Base-by-base conservation (phyloP, 2,113 vertebrate species). In the Scolopax mira region DNA sequence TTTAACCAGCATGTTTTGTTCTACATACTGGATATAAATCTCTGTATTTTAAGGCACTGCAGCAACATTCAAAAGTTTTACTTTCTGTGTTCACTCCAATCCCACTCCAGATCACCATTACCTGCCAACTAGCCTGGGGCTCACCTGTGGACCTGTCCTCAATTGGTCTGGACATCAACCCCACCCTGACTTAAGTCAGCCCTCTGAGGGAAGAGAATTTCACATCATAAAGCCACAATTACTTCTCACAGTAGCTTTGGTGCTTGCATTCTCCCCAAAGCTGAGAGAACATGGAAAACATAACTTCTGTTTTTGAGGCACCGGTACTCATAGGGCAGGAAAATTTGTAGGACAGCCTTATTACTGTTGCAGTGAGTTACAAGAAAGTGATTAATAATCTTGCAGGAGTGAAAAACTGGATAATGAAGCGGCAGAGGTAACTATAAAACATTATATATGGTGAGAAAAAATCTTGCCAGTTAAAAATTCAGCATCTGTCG, bases 401-500 rank as follows among this genome's bases (percentile, higher is more conserved):
- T 79, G 30, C 16, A 77, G 35, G 10, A 44, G 37, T 88, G 52
- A 33, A 71, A 79, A 96, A 13, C 7, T 30, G 23, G 17, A 54
- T 5, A 77, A 49, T 28, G 14, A n/a, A n/a, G 57, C 10, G 10
- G 25, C 13, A 84, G 55, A 25, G 4, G 5, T 39, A 61, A 42
- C 54, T 58, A 9, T 9, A 51, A 85, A 78, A 13, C 14, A 67
- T 42, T 18, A 87, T 46, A 55, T 16, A n/a, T 10, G 7, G 13
- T 3, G 8, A 6, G 0, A 4, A 19, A 35, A 62, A 62, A 39
- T n/a, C 7, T 6, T 4, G 35, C 4, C 0, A 1, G 17, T 42
- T 54, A 51, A 64, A 88, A 69, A 23, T 15, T 66, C 17, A 69
- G 4, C 18, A 22, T 67, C 60, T 54, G 4, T 42, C 33, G 42